These are phyloP conservation scores for Shargacucullia verbasci DNA, from an alignment of 2,888 invertebrate species.

Conservation along the genomic window DNA sequence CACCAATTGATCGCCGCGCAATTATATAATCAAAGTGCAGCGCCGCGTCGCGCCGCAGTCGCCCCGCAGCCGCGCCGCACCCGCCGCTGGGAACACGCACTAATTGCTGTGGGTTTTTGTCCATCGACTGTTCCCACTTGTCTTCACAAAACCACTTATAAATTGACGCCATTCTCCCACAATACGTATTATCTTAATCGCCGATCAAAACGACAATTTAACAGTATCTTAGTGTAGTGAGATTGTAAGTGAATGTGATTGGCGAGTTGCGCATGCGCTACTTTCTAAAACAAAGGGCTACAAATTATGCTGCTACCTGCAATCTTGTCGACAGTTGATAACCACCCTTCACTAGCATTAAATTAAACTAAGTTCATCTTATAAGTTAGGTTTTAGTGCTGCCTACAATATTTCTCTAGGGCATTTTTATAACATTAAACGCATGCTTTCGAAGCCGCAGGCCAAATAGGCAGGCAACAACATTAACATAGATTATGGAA, in stretches of 20 bases:
- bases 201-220: conserved; percentile 57
- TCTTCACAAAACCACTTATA: conserved; percentile 57
- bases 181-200: conserved; percentile 55
- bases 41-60: conserved; percentile 21
- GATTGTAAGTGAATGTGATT: conserved; percentile 44
- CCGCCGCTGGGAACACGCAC: conserved; percentile 55
- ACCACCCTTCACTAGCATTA: conserved; percentile 33
- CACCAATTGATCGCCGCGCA: conserved; percentile 72
- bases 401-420: too few relatives aligned
- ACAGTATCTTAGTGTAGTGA: conserved; percentile 46
- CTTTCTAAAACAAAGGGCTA: conserved; percentile 42
- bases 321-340: conserved; percentile 1
- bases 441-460: too few relatives aligned
- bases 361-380: too few relatives aligned
- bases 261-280: conserved; percentile 12
- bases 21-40: conserved; percentile 74
- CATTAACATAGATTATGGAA: too few relatives aligned
- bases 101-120: conserved; percentile 63
- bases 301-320: conserved; percentile 17
- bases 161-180: conserved; percentile 54
- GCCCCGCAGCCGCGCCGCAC: conserved; percentile 20
- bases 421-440: too few relatives aligned
- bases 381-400: too few relatives aligned
- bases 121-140: conserved; percentile 52
- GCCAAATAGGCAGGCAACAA: too few relatives aligned